Evolutionary conservation across 1,140 invertebrate genomes (phyloP).

Genomic region (Neuroterus valhalla): DNA sequence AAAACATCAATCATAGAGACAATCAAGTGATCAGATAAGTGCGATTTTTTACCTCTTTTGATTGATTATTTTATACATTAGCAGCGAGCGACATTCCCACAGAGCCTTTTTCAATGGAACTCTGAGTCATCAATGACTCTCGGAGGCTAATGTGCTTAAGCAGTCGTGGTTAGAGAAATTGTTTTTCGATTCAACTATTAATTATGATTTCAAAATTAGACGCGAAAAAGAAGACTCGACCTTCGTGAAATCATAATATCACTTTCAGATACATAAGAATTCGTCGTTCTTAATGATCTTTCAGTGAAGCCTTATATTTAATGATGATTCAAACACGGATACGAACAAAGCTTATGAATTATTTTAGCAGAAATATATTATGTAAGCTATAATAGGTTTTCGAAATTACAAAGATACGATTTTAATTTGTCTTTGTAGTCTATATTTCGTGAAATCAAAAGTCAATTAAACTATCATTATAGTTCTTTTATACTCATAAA

Average conservation of each 20-base stretch:
- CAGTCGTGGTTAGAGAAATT: conserved; percentile 34
- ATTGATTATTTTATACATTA: conserved; percentile 30
- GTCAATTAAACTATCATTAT: conserved; percentile 12
- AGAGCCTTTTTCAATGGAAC: conserved; percentile 19
- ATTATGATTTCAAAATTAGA: conserved; percentile 22
- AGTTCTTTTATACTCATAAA: not conserved
- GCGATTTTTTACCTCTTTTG: conserved; percentile 27
- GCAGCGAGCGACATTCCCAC: conserved; percentile 27
- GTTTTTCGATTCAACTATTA: conserved; percentile 42
- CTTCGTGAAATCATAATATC: not conserved
- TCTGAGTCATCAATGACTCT: conserved; percentile 29
- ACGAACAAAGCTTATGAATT: conserved; percentile 12
- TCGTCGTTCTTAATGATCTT: not conserved
- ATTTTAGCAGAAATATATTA: not conserved
- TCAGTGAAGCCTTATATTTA: not conserved
- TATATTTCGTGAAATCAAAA: conserved; percentile 1
- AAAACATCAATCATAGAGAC: conserved; percentile 22
- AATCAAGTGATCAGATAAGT: conserved; percentile 26
- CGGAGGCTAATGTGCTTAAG: conserved; percentile 31
- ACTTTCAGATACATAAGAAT: not conserved
- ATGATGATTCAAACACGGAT: not conserved
- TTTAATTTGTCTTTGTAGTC: not conserved
- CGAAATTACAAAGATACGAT: not conserved
- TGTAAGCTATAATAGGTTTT: conserved; percentile 1
- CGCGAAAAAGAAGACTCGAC: not conserved